A percentile compares a stretch with the other conserved stretches of the same genome.
phyloP scores from a whole-genome alignment of 2,888 invertebrate genomes.

The Dyspetes luteomarginatus region DNA sequence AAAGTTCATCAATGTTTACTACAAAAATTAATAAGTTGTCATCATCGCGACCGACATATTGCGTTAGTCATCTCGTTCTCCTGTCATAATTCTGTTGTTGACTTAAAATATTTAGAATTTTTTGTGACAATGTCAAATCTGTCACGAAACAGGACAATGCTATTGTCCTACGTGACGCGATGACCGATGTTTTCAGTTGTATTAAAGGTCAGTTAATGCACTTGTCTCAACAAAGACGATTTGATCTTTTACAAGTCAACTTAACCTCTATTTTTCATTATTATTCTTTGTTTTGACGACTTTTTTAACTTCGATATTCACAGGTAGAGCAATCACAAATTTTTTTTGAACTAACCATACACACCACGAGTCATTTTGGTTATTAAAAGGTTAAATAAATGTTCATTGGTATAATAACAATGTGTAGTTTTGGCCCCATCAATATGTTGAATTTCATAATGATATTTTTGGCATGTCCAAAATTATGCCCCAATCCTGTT shows the following conservation, averaged over 20 bases:
- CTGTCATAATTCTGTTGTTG: constrained; percentile 63
- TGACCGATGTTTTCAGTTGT: constrained; percentile 73
- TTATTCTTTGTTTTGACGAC: constrained; percentile 6
- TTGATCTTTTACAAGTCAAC: constrained; percentile 30
- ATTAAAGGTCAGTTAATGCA: constrained; percentile 69
- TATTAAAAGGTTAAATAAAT: no score
- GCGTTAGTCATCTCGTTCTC: constrained; percentile 50
- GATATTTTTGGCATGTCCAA: no score
- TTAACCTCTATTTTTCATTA: constrained; percentile 60
- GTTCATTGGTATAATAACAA: no score
- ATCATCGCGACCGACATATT: constrained; percentile 40
- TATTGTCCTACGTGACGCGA: constrained; percentile 58
- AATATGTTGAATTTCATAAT: no score
- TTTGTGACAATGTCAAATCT: constrained; percentile 39
- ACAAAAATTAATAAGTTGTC: constrained; percentile 35
- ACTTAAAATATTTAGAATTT: background rate
- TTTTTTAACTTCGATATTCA: background rate
- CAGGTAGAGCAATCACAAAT: background rate
- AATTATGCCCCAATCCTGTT: no score
- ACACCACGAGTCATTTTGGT: no score
- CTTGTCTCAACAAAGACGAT: constrained; percentile 41
- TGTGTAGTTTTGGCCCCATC: no score
- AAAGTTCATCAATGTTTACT: constrained; percentile 17
- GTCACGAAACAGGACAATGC: constrained; percentile 45
- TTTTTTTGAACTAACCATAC: no score